A percentile compares a stretch with the other conserved stretches of the same genome.
Conservation (phyloP, 2,888 invertebrate genomes). For the Camponotus fellah region DNA sequence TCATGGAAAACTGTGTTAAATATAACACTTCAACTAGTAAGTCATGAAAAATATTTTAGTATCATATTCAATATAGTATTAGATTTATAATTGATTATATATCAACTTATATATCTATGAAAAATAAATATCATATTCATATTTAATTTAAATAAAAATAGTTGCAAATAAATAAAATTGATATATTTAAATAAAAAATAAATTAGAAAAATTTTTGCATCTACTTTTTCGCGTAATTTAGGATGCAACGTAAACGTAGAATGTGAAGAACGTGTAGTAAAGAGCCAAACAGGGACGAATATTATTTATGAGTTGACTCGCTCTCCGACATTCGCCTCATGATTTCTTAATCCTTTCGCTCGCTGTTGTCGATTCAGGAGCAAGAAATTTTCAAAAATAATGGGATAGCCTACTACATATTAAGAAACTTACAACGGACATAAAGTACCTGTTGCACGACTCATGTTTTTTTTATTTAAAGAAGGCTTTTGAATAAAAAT, state of each 20-base stretch:
- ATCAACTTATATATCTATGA: not conserved
- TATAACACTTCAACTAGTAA: not conserved
- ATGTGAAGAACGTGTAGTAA: conserved; percentile 15
- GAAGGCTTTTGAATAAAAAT: conserved; percentile 58
- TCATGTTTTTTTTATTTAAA: conserved; percentile 62
- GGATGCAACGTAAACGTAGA: not conserved
- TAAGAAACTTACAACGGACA: conserved; percentile 38
- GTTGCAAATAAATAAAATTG: not conserved
- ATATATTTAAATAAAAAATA: not conserved
- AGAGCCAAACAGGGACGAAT: conserved; percentile 4
- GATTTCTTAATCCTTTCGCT: conserved; percentile 36
- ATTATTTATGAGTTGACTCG: conserved; percentile 43
- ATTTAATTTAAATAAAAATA: not conserved
- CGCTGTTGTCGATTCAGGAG: conserved; percentile 31
- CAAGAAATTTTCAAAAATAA: conserved; percentile 49
- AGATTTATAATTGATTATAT: not conserved
- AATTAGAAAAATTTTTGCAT: not conserved
- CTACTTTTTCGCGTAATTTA: not conserved
- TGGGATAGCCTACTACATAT: conserved; percentile 24
- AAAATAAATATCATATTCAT: not conserved
- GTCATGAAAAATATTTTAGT: not conserved
- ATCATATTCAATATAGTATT: not conserved
- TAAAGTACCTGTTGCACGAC: conserved; percentile 68
- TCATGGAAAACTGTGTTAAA: not conserved
- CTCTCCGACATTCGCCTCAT: conserved; percentile 35